Evolutionary conservation across 2,888 invertebrate genomes (phyloP).

Genomic region (Lithodes maja): DNA sequence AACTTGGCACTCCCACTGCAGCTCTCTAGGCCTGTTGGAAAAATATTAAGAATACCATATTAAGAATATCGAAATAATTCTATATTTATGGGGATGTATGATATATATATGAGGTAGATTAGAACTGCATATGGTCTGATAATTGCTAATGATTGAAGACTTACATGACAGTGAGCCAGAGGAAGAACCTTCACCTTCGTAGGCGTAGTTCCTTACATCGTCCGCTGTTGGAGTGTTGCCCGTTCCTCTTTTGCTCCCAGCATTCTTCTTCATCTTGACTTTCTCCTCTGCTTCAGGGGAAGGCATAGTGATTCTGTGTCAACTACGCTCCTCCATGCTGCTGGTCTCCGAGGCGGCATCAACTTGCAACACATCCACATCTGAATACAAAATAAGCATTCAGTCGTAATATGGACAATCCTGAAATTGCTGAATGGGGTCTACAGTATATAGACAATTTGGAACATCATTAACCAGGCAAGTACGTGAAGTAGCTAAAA

Average conservation of each 20-base stretch:
- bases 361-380: conserved; percentile 31
- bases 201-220: conserved; percentile 40
- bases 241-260: neutral
- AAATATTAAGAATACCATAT: neutral
- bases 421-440: no score
- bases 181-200: conserved; percentile 47
- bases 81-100: neutral
- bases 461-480: no score
- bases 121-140: neutral
- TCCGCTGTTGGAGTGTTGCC: conserved; percentile 10
- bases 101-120: neutral
- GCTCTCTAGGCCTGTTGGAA: conserved; percentile 40
- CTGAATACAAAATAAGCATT: neutral
- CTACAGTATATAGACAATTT: no score
- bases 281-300: neutral
- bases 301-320: neutral
- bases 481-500: no score
- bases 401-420: neutral
- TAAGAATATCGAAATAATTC: neutral
- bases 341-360: neutral
- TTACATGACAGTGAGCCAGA: conserved; percentile 26
- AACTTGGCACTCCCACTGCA: conserved; percentile 51
- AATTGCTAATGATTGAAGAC: neutral
- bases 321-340: neutral
- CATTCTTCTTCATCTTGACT: neutral